Evolutionary conservation across 2,113 vertebrate species (phyloP).

Genomic region (Notarius quadriscutis): DNA sequence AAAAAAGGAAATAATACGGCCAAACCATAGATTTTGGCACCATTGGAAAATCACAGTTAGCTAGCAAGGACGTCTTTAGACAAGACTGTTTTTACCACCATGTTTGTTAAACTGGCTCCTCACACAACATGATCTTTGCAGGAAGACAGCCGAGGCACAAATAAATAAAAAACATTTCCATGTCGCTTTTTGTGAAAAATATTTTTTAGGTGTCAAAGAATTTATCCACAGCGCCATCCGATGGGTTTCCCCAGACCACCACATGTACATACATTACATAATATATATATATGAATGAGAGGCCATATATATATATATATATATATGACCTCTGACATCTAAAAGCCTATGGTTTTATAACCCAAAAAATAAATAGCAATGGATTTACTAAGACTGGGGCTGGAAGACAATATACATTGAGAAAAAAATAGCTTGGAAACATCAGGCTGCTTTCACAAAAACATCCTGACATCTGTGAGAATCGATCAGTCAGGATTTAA

Average conservation of each 20-base stretch:
- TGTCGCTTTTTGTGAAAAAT: neutral
- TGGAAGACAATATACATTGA: neutral
- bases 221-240: neutral
- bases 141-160: neutral
- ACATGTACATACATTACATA: neutral
- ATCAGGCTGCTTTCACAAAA: constrained; percentile 1
- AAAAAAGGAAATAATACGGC: neutral
- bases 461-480: neutral
- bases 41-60: neutral
- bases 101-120: neutral
- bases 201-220: too few relatives aligned
- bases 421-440: too few relatives aligned
- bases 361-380: too few relatives aligned
- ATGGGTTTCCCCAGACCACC: constrained; percentile 1
- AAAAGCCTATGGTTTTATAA: too few relatives aligned
- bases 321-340: too few relatives aligned
- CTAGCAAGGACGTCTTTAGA: neutral
- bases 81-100: neutral
- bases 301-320: too few relatives aligned
- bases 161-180: neutral
- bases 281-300: too few relatives aligned
- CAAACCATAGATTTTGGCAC: neutral
- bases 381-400: too few relatives aligned
- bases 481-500: neutral
- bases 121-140: neutral